These are phyloP conservation scores for Micropoecilia bifurca DNA, from an alignment of 2,797 vertebrate genomes.

Conservation along the genomic window DNA sequence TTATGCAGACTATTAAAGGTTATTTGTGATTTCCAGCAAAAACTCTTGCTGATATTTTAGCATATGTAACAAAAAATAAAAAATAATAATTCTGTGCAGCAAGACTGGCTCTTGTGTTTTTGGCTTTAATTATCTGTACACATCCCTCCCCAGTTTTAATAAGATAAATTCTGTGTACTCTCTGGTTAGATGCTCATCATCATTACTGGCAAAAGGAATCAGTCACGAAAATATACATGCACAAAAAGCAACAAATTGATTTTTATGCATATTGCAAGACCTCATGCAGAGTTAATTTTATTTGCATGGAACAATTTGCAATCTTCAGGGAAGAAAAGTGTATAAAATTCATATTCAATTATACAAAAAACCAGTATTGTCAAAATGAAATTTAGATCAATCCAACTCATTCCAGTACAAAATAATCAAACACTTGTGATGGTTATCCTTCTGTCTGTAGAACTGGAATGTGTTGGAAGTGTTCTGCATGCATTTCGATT, in stretches of 20 bases:
- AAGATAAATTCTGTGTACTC: background rate
- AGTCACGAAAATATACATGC: background rate
- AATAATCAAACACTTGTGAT: background rate
- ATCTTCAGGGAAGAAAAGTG: background rate
- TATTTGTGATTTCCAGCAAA: background rate
- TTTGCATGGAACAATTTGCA: background rate
- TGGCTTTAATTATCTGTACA: background rate
- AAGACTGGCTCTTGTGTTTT: background rate
- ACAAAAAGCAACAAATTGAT: background rate
- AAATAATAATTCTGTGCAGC: background rate
- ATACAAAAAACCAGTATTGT: background rate
- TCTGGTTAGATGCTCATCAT: background rate
- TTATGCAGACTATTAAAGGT: background rate
- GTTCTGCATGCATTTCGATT: background rate
- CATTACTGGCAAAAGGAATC: background rate
- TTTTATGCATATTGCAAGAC: background rate
- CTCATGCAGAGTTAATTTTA: background rate
- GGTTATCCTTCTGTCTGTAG: background rate
- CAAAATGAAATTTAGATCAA: background rate
- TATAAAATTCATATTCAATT: background rate
- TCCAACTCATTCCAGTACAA: background rate
- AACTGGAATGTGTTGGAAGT: background rate
- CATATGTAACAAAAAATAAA: background rate
- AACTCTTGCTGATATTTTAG: background rate
- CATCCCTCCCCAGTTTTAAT: background rate